phyloP scores from a whole-genome alignment of 2,797 vertebrate genomes.

The Pantherophis vulpinus region DNA sequence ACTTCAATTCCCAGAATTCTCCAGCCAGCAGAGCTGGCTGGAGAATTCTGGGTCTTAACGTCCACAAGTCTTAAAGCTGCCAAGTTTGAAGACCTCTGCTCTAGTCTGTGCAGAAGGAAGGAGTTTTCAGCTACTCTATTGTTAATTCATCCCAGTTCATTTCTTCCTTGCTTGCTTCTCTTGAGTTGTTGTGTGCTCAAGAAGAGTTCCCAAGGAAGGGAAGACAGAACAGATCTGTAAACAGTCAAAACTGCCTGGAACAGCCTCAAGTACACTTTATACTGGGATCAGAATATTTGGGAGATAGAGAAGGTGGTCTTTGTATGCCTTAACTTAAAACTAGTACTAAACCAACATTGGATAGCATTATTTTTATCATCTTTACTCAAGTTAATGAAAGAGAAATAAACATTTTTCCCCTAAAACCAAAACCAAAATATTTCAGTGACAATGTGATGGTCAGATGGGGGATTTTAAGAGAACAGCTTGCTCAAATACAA shows the following conservation, averaged over 20 bases:
- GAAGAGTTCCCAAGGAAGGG: background rate
- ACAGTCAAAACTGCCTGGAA: background rate
- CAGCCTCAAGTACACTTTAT: background rate
- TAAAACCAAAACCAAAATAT: background rate
- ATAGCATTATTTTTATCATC: background rate
- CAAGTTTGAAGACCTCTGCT: background rate
- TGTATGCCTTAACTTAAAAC: background rate
- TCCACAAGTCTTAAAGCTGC: too few relatives aligned
- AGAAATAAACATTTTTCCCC: background rate
- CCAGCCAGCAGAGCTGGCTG: too few relatives aligned
- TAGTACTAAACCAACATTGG: background rate
- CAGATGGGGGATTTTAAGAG: fast-evolving
- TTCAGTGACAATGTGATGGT: background rate
- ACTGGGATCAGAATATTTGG: background rate
- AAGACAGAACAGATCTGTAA: background rate
- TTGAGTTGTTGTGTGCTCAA: background rate
- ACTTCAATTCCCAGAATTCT: too few relatives aligned
- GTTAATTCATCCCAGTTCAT: background rate
- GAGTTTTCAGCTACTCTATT: background rate
- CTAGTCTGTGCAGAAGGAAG: background rate
- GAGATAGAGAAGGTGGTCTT: background rate
- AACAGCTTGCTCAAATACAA: fast-evolving
- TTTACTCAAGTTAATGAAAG: background rate
- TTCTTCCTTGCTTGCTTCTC: background rate
- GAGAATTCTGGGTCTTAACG: too few relatives aligned